A percentile compares a stretch with the other conserved stretches of the same genome.
Conservation (phyloP, 2,888 invertebrate species). For the Calameuta pallipes region DNA sequence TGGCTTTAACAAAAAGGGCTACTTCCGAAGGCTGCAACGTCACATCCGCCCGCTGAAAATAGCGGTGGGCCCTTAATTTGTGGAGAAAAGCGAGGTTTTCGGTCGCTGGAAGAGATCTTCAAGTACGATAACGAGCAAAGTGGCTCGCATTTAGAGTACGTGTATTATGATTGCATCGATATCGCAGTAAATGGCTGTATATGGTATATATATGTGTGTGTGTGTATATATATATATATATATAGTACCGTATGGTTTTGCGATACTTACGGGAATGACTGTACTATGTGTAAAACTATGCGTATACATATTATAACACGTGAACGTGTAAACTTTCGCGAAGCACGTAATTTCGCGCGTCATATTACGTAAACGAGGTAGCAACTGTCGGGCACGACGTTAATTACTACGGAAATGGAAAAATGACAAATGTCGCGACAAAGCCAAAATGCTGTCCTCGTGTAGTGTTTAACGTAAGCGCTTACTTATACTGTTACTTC, state of each 20-base stretch:
- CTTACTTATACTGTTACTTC: not conserved
- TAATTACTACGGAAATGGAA: conserved; percentile 48
- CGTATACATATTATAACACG: not conserved
- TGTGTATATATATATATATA: not conserved
- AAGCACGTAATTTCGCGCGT: conserved; percentile 5
- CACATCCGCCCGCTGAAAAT: conserved; percentile 47
- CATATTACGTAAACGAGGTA: not conserved
- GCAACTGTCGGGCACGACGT: conserved; percentile 24
- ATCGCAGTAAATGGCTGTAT: not conserved
- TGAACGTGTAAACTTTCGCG: not conserved
- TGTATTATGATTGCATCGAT: conserved; percentile 6
- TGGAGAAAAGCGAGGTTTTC: conserved; percentile 45
- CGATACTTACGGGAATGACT: not conserved
- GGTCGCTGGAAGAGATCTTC: conserved; percentile 18
- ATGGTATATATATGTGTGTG: not conserved
- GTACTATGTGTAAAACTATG: not conserved
- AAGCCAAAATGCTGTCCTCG: conserved; percentile 21
- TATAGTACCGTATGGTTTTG: not conserved
- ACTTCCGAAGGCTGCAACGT: conserved; percentile 52
- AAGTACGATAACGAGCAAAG: conserved; percentile 10
- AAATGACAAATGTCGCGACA: conserved; percentile 27
- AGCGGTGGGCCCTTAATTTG: conserved; percentile 47
- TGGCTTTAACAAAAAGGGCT: conserved; percentile 43
- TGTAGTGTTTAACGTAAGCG: not conserved
- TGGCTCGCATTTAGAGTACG: conserved; percentile 13